These are phyloP conservation scores for Patella ulyssiponensis DNA, from an alignment of 2,888 invertebrate species.

Conservation along the genomic window DNA sequence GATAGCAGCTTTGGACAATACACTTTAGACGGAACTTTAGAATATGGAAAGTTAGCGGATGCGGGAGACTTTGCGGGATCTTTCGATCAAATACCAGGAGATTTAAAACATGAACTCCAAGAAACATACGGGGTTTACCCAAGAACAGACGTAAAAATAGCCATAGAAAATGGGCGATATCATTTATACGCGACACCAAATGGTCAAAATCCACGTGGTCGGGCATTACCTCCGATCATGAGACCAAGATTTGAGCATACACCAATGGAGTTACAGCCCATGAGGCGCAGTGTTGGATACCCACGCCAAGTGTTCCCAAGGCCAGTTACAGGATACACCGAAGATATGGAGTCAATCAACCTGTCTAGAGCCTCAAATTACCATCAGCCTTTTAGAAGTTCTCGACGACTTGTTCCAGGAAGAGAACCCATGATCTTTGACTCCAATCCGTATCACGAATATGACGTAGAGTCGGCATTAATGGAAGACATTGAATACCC, in stretches of 20 bases:
- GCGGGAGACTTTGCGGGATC: slow-evolving; percentile 23
- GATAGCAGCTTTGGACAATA: background rate
- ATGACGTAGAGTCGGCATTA: background rate
- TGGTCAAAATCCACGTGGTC: background rate
- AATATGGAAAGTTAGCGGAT: background rate
- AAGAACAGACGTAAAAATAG: slow-evolving; percentile 36
- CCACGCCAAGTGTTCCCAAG: background rate
- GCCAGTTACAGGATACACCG: background rate
- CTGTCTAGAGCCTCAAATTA: slow-evolving; percentile 1
- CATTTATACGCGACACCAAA: slow-evolving; percentile 41
- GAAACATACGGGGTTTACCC: slow-evolving; percentile 40
- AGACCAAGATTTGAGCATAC: background rate
- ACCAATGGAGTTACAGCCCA: background rate
- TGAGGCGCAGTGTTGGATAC: background rate
- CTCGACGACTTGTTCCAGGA: background rate
- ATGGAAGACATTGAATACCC: background rate
- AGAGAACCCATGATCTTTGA: background rate
- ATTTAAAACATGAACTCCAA: slow-evolving; percentile 35
- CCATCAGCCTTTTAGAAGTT: background rate
- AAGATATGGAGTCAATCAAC: background rate
- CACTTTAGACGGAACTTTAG: background rate
- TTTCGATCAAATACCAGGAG: slow-evolving; percentile 39
- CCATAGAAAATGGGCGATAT: slow-evolving; percentile 34
- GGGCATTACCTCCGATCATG: background rate
- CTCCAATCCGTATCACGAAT: background rate